These are phyloP conservation scores for Catocala fraxini DNA, from an alignment of 2,888 invertebrate species.

Conservation along the genomic window DNA sequence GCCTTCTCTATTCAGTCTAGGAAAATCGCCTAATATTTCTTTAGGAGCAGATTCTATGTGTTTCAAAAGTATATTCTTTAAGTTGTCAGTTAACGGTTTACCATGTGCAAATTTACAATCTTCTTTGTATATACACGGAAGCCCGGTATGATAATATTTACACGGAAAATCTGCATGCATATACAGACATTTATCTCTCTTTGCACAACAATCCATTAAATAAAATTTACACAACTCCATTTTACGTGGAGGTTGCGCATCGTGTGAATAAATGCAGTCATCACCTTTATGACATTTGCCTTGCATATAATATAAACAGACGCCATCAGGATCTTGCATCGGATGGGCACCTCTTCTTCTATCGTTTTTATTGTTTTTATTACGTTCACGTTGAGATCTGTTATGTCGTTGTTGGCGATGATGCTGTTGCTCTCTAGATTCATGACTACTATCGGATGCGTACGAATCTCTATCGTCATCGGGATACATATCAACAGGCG, in stretches of 20 bases:
- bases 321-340: constrained; percentile 90
- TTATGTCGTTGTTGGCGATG: constrained; percentile 77
- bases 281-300: constrained; percentile 95
- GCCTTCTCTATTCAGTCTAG: constrained; percentile 93
- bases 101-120: constrained; percentile 98
- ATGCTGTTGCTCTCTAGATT: constrained; percentile 82
- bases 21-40: constrained; percentile 96
- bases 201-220: constrained; percentile 97
- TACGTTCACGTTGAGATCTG: constrained; percentile 78
- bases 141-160: constrained; percentile 98
- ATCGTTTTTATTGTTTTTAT: constrained; percentile 84
- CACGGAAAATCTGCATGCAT: constrained; percentile 99
- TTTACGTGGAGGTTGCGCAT: constrained; percentile 93
- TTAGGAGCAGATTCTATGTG: constrained; percentile 97
- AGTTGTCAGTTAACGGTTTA: constrained; percentile 93
- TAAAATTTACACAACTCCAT: constrained; percentile 99
- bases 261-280: constrained; percentile 96
- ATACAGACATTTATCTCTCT: constrained; percentile 97
- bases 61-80: constrained; percentile 89
- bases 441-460: constrained; percentile 86
- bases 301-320: constrained; percentile 95
- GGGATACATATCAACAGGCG: constrained; percentile 68
- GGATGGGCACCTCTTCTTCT: constrained; percentile 87
- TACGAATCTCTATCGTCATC: constrained; percentile 87
- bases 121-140: constrained; percentile 93